A percentile compares a stretch with the other conserved stretches of the same genome.
These are phyloP conservation scores for Albula goreensis DNA, from an alignment of 2,113 vertebrate genomes.

Conservation along the genomic window DNA sequence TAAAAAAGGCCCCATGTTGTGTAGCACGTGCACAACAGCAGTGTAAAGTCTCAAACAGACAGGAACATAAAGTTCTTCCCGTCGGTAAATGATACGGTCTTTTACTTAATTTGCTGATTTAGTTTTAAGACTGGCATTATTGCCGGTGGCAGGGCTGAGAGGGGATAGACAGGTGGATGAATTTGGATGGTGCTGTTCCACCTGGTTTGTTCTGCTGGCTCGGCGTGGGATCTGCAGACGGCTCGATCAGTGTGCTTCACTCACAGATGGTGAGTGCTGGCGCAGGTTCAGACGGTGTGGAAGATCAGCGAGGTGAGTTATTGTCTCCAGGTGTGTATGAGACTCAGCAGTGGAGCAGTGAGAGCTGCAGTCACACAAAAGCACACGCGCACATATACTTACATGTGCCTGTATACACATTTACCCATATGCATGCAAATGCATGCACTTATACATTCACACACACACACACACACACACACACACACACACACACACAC, in stretches of 20 bases:
- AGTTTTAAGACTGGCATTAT: neutral
- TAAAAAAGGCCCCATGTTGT: neutral
- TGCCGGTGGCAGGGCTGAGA: neutral
- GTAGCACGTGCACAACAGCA: neutral
- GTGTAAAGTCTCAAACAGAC: neutral
- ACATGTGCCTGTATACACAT: neutral
- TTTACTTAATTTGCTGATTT: neutral
- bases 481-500: neutral
- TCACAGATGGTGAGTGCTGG: conserved; percentile 2
- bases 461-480: conserved; percentile 15
- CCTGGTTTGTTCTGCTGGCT: neutral
- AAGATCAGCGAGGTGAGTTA: neutral
- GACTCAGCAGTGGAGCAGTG: neutral
- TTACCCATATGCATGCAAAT: neutral
- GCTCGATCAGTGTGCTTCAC: neutral
- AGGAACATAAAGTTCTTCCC: neutral
- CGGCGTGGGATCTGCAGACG: neutral
- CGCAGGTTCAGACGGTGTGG: neutral
- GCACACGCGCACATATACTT: neutral
- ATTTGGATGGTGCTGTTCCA: neutral
- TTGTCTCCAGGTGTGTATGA: neutral
- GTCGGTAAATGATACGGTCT: neutral
- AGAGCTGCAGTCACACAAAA: neutral
- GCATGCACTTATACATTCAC: neutral
- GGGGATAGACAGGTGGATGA: neutral